Evolutionary conservation across 2,113 vertebrate species (phyloP).

Genomic region (Danionella cerebrum): DNA sequence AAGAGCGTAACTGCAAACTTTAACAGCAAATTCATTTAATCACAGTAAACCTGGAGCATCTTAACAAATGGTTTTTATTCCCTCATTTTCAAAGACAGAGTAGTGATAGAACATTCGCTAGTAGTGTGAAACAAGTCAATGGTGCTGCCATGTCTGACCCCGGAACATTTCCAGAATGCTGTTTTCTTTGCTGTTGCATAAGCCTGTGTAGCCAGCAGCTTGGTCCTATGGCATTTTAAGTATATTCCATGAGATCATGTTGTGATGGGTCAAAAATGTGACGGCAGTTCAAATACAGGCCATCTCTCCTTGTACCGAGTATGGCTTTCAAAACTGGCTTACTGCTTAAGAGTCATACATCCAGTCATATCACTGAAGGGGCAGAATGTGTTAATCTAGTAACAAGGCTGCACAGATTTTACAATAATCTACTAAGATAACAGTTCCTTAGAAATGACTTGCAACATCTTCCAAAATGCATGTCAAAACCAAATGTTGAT

Average conservation of each 20-base stretch:
- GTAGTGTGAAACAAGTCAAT: slow-evolving; percentile 47
- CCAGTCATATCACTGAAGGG: neutral
- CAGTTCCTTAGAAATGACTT: no score
- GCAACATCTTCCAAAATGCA: no score
- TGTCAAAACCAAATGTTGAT: no score
- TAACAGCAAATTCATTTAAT: neutral
- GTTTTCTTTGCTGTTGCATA: slow-evolving; percentile 22
- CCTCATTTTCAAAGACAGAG: slow-evolving; percentile 42
- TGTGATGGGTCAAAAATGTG: slow-evolving; percentile 2
- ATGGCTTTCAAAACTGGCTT: neutral
- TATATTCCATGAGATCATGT: neutral
- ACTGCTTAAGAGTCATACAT: neutral
- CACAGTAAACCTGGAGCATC: slow-evolving; percentile 26
- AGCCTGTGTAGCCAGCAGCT: slow-evolving; percentile 47
- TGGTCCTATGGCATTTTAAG: neutral
- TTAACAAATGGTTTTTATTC: slow-evolving; percentile 61
- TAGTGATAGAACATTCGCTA: slow-evolving; percentile 40
- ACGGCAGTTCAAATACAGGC: slow-evolving; percentile 28
- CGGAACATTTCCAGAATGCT: slow-evolving; percentile 53
- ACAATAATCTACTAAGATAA: no score
- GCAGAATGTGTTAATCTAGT: neutral
- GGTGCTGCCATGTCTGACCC: slow-evolving; percentile 29
- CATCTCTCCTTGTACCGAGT: neutral
- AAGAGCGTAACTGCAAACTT: neutral
- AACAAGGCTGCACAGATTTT: neutral